A percentile compares a stretch with the other conserved stretches of the same genome.
Conservation (phyloP, 2,888 invertebrate genomes). For the Pammene fasciana region DNA sequence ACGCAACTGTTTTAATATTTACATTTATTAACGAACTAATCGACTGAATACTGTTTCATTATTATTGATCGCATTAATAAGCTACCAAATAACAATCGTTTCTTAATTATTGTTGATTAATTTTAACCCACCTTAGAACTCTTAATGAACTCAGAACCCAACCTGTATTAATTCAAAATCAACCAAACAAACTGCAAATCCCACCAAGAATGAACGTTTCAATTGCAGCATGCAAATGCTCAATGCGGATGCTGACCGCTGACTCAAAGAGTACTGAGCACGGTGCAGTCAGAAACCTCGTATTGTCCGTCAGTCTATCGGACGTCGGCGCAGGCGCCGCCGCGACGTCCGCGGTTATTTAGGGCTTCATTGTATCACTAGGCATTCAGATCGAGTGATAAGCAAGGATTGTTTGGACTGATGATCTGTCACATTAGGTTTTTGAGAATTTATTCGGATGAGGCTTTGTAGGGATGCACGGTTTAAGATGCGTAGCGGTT, state of each 20-base stretch:
- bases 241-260: conserved; percentile 60
- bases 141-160: too few relatives aligned
- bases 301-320: conserved; percentile 78
- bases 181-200: conserved; percentile 13
- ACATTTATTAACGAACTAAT: too few relatives aligned
- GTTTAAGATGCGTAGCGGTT: neutral
- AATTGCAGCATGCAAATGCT: conserved; percentile 45
- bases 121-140: too few relatives aligned
- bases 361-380: conserved; percentile 77
- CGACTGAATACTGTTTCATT: too few relatives aligned
- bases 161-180: neutral
- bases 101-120: too few relatives aligned
- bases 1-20: too few relatives aligned
- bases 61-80: too few relatives aligned
- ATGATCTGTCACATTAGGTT: conserved; percentile 70
- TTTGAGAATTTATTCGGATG: conserved; percentile 33
- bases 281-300: conserved; percentile 62
- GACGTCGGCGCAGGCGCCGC: conserved; percentile 76
- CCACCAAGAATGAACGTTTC: conserved; percentile 35
- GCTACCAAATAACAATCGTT: too few relatives aligned
- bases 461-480: neutral
- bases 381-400: conserved; percentile 76
- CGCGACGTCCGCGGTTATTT: conserved; percentile 76
- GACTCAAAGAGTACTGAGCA: conserved; percentile 62
- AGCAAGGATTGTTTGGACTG: conserved; percentile 71